Evolutionary conservation across 2,888 invertebrate species (phyloP).

Genomic region (Stegana nigrithorax): DNA sequence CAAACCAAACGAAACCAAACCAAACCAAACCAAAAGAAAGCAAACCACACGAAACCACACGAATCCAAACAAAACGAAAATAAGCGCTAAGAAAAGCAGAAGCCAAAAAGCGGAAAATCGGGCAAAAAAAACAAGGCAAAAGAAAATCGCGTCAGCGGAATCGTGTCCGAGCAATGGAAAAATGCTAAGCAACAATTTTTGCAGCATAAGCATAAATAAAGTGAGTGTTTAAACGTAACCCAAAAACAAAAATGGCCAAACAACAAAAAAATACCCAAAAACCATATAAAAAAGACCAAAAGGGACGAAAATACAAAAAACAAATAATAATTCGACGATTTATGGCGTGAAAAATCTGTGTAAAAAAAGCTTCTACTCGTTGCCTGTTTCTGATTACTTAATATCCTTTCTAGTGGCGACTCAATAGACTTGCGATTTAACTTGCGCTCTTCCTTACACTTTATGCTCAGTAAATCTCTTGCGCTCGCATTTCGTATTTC

Average conservation of each 20-base stretch:
- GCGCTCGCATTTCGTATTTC: neutral
- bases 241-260: neutral
- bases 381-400: conserved; percentile 43
- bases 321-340: neutral
- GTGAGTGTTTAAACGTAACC: too few species aligned
- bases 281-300: neutral
- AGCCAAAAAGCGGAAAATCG: too few species aligned
- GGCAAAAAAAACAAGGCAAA: too few species aligned
- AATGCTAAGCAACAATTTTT: too few species aligned
- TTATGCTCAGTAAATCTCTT: conserved; percentile 3
- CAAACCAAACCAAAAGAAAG: too few species aligned
- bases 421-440: neutral
- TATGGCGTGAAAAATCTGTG: neutral
- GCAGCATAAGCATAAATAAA: too few species aligned
- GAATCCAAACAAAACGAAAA: too few species aligned
- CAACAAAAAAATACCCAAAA: neutral
- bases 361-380: conserved; percentile 5
- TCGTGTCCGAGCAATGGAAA: too few species aligned
- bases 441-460: neutral
- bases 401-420: conserved; percentile 34
- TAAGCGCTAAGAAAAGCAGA: too few species aligned
- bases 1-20: too few species aligned
- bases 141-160: too few species aligned
- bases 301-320: neutral
- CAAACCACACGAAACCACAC: too few species aligned